phyloP scores from a whole-genome alignment of 2,888 invertebrate genomes.

The Hirtodrosophila duncani region DNA sequence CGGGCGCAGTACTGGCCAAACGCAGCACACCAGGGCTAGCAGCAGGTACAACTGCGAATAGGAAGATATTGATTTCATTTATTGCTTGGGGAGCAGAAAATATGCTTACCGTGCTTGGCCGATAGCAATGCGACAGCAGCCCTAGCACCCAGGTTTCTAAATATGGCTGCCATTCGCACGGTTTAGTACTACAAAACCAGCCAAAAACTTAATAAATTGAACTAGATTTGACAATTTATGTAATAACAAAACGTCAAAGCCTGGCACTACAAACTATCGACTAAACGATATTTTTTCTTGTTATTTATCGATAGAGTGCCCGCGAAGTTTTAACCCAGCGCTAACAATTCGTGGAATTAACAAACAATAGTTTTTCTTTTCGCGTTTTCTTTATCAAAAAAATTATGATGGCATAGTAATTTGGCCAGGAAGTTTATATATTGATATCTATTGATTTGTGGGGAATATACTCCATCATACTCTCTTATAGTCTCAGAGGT shows the following conservation, averaged over 20 bases:
- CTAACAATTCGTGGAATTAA: too few relatives aligned
- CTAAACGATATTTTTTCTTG: too few relatives aligned
- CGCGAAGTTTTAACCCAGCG: too few relatives aligned
- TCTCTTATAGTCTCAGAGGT: too few relatives aligned
- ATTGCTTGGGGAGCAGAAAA: neutral
- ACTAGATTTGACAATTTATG: constrained; percentile 54
- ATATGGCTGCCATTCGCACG: constrained; percentile 74
- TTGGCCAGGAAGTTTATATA: too few relatives aligned
- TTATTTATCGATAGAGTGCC: too few relatives aligned
- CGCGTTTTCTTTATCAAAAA: too few relatives aligned
- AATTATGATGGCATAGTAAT: too few relatives aligned
- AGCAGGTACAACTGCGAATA: constrained; percentile 44
- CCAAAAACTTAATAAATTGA: constrained; percentile 42
- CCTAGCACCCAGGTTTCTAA: constrained; percentile 73
- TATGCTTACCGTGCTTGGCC: constrained; percentile 68
- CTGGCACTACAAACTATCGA: too few relatives aligned
- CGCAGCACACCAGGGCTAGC: constrained; percentile 58
- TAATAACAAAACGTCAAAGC: constrained; percentile 61
- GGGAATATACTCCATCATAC: too few relatives aligned
- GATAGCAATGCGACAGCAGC: constrained; percentile 60
- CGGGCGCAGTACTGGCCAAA: constrained; percentile 63
- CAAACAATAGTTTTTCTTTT: too few relatives aligned
- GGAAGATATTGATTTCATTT: constrained; percentile 2
- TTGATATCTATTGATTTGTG: too few relatives aligned
- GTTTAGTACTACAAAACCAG: constrained; percentile 22